Conservation (phyloP, 2,113 vertebrate genomes). For the Oryzias celebensis region DNA sequence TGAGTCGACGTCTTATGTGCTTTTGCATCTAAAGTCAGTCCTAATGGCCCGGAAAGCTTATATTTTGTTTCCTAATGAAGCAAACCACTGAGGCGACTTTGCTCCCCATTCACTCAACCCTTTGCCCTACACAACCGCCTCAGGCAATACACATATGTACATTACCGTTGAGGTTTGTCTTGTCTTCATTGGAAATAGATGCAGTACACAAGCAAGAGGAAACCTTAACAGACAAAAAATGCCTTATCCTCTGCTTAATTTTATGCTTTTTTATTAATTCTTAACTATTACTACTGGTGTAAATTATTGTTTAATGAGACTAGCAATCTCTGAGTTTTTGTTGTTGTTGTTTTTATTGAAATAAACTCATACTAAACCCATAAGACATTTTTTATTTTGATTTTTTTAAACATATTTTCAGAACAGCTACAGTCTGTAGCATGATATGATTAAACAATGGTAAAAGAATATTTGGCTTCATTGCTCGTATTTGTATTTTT, state of each 20-base stretch:
- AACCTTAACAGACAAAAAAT: slow-evolving; percentile 13
- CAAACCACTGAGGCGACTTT: slow-evolving; percentile 92
- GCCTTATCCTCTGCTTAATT: slow-evolving; percentile 13
- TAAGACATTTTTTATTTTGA: too few species aligned
- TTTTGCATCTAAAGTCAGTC: slow-evolving; percentile 99
- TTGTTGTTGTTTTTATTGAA: too few species aligned
- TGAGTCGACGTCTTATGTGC: slow-evolving; percentile 99
- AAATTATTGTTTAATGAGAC: too few species aligned
- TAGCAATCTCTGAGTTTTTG: too few species aligned
- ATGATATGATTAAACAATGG: not conserved
- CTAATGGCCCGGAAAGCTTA: slow-evolving; percentile 99
- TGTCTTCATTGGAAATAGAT: slow-evolving; percentile 47
- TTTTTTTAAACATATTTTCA: not conserved
- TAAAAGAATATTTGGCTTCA: not conserved
- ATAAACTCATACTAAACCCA: too few species aligned
- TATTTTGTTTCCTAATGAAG: slow-evolving; percentile 99
- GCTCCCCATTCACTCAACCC: slow-evolving; percentile 79
- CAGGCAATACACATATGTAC: slow-evolving; percentile 65
- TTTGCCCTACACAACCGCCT: slow-evolving; percentile 67
- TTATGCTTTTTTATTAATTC: not conserved
- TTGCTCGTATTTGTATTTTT: not conserved
- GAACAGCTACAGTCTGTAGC: not conserved
- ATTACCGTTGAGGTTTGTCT: slow-evolving; percentile 57
- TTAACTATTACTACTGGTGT: not conserved
- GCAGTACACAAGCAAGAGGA: slow-evolving; percentile 14